Conservation (phyloP, 1,140 invertebrate species). For the Drosophila subpulchrella region DNA sequence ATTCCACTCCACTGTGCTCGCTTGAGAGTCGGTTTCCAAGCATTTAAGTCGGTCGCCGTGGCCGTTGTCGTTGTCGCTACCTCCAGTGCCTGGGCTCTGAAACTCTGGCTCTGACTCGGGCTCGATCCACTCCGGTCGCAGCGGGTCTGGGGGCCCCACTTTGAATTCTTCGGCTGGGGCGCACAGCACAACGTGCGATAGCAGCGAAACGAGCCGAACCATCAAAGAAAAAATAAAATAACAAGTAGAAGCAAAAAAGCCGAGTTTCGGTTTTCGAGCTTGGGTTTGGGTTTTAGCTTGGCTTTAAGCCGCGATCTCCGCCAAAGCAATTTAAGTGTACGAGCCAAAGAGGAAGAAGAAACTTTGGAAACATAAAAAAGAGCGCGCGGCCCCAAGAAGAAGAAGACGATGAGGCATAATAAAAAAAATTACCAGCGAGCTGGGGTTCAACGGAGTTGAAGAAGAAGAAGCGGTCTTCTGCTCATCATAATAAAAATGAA, state of each 20-base stretch:
- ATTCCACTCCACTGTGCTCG: conserved; percentile 54
- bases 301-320: conserved; percentile 57
- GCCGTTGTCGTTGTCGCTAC: conserved; percentile 32
- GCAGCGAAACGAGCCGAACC: conserved; percentile 31
- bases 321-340: conserved; percentile 80
- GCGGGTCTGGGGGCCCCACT: conserved; percentile 56
- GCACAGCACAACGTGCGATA: conserved; percentile 63
- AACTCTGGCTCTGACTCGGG: conserved; percentile 29
- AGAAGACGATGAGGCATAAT: conserved; percentile 36
- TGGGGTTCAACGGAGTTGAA: conserved; percentile 51
- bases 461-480: conserved; percentile 36
- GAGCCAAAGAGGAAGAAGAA: conserved; percentile 76
- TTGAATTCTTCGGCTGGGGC: conserved; percentile 73
- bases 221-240: conserved; percentile 28
- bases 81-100: conserved; percentile 48
- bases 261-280: conserved; percentile 75
- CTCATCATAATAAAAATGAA: conserved; percentile 81
- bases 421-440: conserved; percentile 59
- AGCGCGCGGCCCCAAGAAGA: conserved; percentile 18
- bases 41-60: conserved; percentile 75
- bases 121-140: conserved; percentile 34
- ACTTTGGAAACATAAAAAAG: conserved; percentile 75
- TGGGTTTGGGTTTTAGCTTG: conserved; percentile 30
- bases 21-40: conserved; percentile 66
- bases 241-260: conserved; percentile 50